Percentiles rank a stretch among this genome's conserved stretches.
These are phyloP conservation scores for Sclerurus mexicanus DNA, from an alignment of 2,113 vertebrate genomes.

Conservation along the genomic window DNA sequence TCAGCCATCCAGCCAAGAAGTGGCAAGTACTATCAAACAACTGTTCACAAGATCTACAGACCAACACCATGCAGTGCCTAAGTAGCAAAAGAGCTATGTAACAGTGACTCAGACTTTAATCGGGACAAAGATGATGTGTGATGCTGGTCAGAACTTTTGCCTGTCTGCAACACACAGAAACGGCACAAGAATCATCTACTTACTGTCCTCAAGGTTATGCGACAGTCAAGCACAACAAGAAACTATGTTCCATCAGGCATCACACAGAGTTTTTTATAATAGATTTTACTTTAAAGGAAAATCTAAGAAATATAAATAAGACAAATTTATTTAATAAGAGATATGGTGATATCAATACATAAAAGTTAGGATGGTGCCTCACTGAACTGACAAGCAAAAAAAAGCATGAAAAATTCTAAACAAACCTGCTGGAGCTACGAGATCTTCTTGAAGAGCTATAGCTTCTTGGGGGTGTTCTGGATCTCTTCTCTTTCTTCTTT, in stretches of 20 bases:
- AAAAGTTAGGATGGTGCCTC: neutral
- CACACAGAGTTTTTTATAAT: neutral
- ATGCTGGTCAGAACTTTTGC: neutral
- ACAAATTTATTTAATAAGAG: neutral
- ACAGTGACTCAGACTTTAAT: neutral
- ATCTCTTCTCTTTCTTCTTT: conserved; percentile 82
- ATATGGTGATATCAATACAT: neutral
- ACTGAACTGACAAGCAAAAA: neutral
- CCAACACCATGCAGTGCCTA: neutral
- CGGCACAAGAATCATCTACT: neutral
- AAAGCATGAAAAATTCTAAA: neutral
- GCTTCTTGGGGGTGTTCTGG: conserved; percentile 80
- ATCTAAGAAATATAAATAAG: neutral
- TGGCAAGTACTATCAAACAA: neutral
- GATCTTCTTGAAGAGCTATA: conserved; percentile 79
- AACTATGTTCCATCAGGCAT: neutral
- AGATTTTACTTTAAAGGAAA: neutral
- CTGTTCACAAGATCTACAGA: neutral
- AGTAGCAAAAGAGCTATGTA: neutral
- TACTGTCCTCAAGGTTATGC: neutral
- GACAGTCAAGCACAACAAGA: neutral
- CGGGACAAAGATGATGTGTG: neutral
- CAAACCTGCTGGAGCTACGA: conserved; percentile 85
- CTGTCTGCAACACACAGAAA: neutral
- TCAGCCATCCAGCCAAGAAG: neutral